Evolutionary conservation across 2,888 invertebrate species (phyloP).

Genomic region (Ophonus ardosiacus): DNA sequence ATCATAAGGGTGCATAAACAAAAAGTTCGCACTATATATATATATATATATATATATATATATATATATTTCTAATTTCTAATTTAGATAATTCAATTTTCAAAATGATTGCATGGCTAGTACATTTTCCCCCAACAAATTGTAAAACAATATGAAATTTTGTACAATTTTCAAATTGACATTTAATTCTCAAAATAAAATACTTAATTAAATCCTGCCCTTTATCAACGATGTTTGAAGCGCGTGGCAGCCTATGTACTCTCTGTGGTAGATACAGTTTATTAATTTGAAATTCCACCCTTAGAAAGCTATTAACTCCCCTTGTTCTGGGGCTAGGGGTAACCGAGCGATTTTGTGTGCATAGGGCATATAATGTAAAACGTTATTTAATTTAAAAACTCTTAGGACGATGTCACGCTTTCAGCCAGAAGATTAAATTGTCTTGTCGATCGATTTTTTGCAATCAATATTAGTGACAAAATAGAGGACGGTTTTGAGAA

Average conservation of each 20-base stretch:
- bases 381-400: conserved; percentile 53
- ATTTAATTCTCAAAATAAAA: conserved; percentile 38
- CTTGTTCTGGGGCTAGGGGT: neutral
- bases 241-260: conserved; percentile 38
- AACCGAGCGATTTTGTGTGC: conserved; percentile 20
- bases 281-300: conserved; percentile 61
- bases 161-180: neutral
- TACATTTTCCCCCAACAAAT: no score
- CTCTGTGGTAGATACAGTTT: conserved; percentile 55
- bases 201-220: conserved; percentile 23
- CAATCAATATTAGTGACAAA: no score
- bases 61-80: no score
- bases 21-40: no score
- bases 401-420: conserved; percentile 3
- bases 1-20: no score
- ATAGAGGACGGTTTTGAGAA: no score
- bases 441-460: neutral
- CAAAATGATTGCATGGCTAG: no score
- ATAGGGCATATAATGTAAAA: conserved; percentile 47
- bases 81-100: no score
- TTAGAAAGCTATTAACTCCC: conserved; percentile 42
- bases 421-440: neutral
- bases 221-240: neutral
- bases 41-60: no score
- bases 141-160: no score